Percentiles rank a stretch among this genome's conserved stretches.
phyloP scores from a whole-genome alignment of 1,140 invertebrate genomes.

The Brachionus manjavacas region DNA sequence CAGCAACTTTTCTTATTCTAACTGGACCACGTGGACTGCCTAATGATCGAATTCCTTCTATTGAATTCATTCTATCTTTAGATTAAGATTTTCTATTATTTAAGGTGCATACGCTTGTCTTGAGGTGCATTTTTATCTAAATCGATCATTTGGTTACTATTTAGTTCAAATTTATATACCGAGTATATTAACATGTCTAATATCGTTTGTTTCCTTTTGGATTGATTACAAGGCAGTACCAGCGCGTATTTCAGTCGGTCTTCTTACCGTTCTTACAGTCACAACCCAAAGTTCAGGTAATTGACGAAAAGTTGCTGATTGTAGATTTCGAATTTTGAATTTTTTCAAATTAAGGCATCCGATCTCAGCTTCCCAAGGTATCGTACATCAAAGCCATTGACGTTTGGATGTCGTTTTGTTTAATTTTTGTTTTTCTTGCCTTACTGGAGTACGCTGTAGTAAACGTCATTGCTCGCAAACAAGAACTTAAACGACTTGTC shows the following conservation, averaged over 20 bases:
- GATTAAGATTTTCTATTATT: background rate
- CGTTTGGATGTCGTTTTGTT: conserved; percentile 61
- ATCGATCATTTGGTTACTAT: conserved; percentile 43
- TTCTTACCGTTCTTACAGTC: conserved; percentile 56
- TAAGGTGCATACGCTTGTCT: conserved; percentile 42
- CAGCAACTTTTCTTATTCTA: conserved; percentile 9
- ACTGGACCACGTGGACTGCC: conserved; percentile 1
- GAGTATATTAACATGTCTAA: conserved; percentile 63
- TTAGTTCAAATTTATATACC: conserved; percentile 43
- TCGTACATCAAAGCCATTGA: conserved; percentile 62
- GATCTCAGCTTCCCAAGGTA: conserved; percentile 51
- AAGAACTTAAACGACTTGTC: conserved; percentile 26
- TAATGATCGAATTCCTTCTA: background rate
- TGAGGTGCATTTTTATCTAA: conserved; percentile 22
- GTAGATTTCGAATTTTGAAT: background rate
- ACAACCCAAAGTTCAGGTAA: conserved; percentile 52
- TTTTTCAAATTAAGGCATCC: conserved; percentile 38
- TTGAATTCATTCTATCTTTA: background rate
- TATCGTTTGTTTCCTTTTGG: conserved; percentile 95
- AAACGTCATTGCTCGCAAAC: conserved; percentile 48
- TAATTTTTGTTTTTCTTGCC: conserved; percentile 58
- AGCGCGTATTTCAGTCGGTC: conserved; percentile 59
- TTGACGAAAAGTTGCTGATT: conserved; percentile 30
- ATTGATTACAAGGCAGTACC: conserved; percentile 63
- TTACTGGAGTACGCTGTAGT: conserved; percentile 58